Evolutionary conservation across 2,888 invertebrate genomes (phyloP).

Genomic region (Melipona beecheii): DNA sequence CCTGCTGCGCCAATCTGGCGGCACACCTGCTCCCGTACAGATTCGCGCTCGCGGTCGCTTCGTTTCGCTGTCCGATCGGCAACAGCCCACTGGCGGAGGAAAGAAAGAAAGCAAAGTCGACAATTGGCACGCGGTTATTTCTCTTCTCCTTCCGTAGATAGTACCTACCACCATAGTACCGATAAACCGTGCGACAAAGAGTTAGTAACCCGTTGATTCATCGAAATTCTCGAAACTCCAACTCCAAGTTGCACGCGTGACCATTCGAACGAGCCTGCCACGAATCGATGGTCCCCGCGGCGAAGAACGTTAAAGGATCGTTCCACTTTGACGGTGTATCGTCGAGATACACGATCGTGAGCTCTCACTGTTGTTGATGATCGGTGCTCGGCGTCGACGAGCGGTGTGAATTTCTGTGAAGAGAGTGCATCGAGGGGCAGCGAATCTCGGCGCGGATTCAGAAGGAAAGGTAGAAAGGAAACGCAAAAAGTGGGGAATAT

Average conservation of each 20-base stretch:
- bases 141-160: background rate
- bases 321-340: conserved; percentile 21
- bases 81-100: no score
- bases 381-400: background rate
- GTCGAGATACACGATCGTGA: conserved; percentile 7
- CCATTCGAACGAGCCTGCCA: background rate
- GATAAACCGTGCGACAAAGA: background rate
- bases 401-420: background rate
- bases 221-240: background rate
- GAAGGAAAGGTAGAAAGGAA: background rate
- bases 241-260: background rate
- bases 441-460: background rate
- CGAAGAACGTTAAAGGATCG: background rate
- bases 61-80: background rate
- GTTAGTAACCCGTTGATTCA: background rate
- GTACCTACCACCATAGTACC: no score
- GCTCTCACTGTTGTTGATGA: background rate
- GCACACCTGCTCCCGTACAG: conserved; percentile 52
- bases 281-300: conserved; percentile 6
- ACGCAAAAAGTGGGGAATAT: conserved; percentile 44
- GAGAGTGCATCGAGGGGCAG: background rate
- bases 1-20: conserved; percentile 49
- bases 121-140: no score
- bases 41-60: background rate
- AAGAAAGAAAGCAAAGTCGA: no score